Percentiles rank a stretch among this genome's conserved stretches.
phyloP scores from a whole-genome alignment of 1,140 invertebrate genomes.

The Mycetomoellerius zeteki region DNA sequence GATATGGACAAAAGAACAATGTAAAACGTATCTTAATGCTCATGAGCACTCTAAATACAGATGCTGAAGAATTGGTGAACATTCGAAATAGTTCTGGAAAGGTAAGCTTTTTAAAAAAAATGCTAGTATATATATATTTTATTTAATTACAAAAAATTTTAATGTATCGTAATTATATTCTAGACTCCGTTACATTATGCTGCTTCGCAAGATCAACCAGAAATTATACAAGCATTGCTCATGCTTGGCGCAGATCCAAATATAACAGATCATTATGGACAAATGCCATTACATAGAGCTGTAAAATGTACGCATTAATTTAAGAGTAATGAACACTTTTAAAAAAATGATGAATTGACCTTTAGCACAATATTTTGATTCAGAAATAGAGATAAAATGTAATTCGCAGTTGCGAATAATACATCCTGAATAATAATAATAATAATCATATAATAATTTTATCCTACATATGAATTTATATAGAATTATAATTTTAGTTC shows the following conservation, averaged over 20 bases:
- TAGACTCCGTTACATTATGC: constrained; percentile 87
- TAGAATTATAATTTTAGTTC: constrained; percentile 51
- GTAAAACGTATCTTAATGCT: constrained; percentile 78
- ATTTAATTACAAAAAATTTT: constrained; percentile 46
- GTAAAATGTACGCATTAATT: constrained; percentile 81
- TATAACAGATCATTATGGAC: constrained; percentile 84
- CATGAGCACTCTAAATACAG: constrained; percentile 69
- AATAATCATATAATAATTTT: constrained; percentile 16
- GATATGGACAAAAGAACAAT: constrained; percentile 77
- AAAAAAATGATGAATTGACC: background rate
- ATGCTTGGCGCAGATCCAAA: constrained; percentile 86
- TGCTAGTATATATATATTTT: constrained; percentile 22
- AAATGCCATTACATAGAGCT: constrained; percentile 87
- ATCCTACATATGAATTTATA: background rate
- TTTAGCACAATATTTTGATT: background rate
- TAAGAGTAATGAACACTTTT: background rate
- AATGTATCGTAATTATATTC: constrained; percentile 72
- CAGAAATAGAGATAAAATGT: background rate
- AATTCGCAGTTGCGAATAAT: background rate
- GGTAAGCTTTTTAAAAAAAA: constrained; percentile 62
- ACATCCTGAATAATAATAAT: too few relatives aligned
- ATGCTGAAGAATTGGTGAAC: constrained; percentile 76
- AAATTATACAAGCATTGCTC: constrained; percentile 83
- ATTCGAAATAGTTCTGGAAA: constrained; percentile 80
- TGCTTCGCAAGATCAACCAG: constrained; percentile 84